Base-by-base conservation (phyloP, 2,888 invertebrate species). In the Clanis bilineata region DNA sequence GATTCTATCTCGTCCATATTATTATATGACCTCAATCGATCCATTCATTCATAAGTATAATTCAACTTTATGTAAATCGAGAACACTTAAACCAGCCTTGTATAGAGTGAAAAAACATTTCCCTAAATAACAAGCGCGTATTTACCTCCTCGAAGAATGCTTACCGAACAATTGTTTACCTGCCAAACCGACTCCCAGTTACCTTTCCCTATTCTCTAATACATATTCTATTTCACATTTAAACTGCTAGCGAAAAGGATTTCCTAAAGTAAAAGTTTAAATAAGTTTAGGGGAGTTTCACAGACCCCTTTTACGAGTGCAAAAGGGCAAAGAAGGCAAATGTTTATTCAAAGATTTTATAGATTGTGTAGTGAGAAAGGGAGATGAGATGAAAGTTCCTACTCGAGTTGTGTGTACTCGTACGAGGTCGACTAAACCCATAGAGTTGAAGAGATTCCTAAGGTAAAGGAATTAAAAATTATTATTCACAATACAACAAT, bases 301-400 rank as follows among this genome's bases (percentile, higher is more conserved):
- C 78, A 85, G 82, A 85, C 85, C 87, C 90, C 88, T 89, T 90
- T 88, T 86, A 88, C 88, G 88, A 87, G 85, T 87, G 86, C 83
- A 83, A 88, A 90, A 89, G 88, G 89, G 88, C 87, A 85, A 83
- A 86, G 85, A 83, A 87, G 83, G 86, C 83, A 85, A 90, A 91
- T 90, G 89, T 90, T 90, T 90, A 90, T 90, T 90, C 88, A 86
- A 89, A 86, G 85, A 87, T 88, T 90, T 87, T 85, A 88, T 88
- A 86, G 87, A 88, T 89, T 86, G 77, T 81, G 76, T 77, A 75
- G 73, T 80, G 77, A 76, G 79, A 83, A 82, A 83, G 72, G 79
- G 75, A 78, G 74, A 77, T 67, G 68, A 71, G 70, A 68, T 68
- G 64, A 60, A 68, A 73, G 62, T 44, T 57, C 68, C 68, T 74